phyloP scores from a whole-genome alignment of 2,888 invertebrate genomes.

The Eumerus sabulonum region DNA sequence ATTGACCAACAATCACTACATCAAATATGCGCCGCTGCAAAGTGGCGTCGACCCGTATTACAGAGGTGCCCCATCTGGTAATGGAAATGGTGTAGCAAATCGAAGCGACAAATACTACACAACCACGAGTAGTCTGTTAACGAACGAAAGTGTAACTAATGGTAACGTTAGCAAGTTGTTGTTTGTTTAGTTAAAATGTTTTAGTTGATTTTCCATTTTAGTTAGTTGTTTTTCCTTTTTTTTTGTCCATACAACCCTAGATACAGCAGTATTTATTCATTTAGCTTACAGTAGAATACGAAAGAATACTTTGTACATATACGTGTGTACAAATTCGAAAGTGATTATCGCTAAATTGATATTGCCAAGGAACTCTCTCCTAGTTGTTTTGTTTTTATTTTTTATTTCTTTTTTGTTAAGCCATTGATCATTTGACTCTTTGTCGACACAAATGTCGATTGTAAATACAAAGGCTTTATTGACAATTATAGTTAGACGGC shows the following conservation, averaged over 20 bases:
- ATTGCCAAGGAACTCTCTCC: slow-evolving; percentile 3
- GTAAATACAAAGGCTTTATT: slow-evolving; percentile 17
- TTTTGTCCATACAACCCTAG: slow-evolving; percentile 7
- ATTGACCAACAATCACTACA: slow-evolving; percentile 77
- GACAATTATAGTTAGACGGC: not conserved
- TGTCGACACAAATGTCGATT: slow-evolving; percentile 3
- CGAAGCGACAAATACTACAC: slow-evolving; percentile 70
- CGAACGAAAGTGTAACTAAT: slow-evolving; percentile 75
- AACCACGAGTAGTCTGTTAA: slow-evolving; percentile 73
- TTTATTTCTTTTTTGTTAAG: slow-evolving; percentile 8
- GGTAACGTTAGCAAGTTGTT: slow-evolving; percentile 75
- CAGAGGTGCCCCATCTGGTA: slow-evolving; percentile 70
- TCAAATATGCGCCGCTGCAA: slow-evolving; percentile 76
- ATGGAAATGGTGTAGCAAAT: slow-evolving; percentile 62
- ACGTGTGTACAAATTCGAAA: slow-evolving; percentile 31
- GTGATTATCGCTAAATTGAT: slow-evolving; percentile 7
- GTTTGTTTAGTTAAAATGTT: slow-evolving; percentile 74
- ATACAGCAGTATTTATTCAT: slow-evolving; percentile 45
- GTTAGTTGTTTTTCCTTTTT: not conserved
- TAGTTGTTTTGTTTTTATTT: slow-evolving; percentile 4
- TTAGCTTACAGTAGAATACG: slow-evolving; percentile 29
- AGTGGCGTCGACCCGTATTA: slow-evolving; percentile 73
- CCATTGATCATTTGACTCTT: no score
- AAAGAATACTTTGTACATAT: slow-evolving; percentile 43
- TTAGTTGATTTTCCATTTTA: slow-evolving; percentile 9